A percentile compares a stretch with the other conserved stretches of the same genome.
phyloP scores from a whole-genome alignment of 1,140 invertebrate genomes.

The Dolichoris vasculosae region DNA sequence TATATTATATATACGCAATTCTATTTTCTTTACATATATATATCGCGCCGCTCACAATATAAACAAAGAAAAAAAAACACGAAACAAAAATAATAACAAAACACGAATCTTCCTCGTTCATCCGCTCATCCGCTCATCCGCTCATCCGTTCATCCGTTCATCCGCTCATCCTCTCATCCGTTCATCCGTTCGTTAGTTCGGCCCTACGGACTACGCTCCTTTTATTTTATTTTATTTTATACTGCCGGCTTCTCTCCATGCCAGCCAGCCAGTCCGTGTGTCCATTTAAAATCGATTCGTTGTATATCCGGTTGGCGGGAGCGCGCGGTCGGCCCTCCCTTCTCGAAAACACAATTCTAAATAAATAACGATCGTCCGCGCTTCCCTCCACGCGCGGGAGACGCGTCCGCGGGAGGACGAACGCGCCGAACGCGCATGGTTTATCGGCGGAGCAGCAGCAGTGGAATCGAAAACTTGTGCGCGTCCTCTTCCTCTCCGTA shows the following conservation, averaged over 20 bases:
- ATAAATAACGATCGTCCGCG: slow-evolving; percentile 6
- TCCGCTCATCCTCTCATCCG: slow-evolving; percentile 10
- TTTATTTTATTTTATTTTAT: neutral
- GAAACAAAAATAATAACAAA: slow-evolving; percentile 51
- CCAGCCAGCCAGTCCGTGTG: too few species aligned
- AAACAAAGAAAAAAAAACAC: slow-evolving; percentile 46
- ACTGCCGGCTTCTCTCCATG: slow-evolving; percentile 36
- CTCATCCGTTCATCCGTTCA: neutral
- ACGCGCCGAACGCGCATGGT: too few species aligned
- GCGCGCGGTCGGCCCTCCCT: slow-evolving; percentile 54
- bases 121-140: too few species aligned
- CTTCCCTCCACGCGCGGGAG: too few species aligned
- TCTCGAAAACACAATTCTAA: slow-evolving; percentile 51
- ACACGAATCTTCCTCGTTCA: slow-evolving; percentile 39
- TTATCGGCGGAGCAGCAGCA: slow-evolving; percentile 63
- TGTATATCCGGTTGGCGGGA: slow-evolving; percentile 72
- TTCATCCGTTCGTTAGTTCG: slow-evolving; percentile 5
- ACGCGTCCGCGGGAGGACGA: slow-evolving; percentile 44
- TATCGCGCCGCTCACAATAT: slow-evolving; percentile 41
- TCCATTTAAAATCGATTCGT: slow-evolving; percentile 67
- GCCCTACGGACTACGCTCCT: neutral
- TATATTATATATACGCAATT: slow-evolving; percentile 43
- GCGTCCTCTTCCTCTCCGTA: slow-evolving; percentile 58
- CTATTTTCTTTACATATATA: slow-evolving; percentile 41
- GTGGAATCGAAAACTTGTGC: slow-evolving; percentile 72